Evolutionary conservation across 2,113 vertebrate genomes (phyloP), one percentile per base, ranked within the genome.

Genomic region (Mola mola): DNA sequence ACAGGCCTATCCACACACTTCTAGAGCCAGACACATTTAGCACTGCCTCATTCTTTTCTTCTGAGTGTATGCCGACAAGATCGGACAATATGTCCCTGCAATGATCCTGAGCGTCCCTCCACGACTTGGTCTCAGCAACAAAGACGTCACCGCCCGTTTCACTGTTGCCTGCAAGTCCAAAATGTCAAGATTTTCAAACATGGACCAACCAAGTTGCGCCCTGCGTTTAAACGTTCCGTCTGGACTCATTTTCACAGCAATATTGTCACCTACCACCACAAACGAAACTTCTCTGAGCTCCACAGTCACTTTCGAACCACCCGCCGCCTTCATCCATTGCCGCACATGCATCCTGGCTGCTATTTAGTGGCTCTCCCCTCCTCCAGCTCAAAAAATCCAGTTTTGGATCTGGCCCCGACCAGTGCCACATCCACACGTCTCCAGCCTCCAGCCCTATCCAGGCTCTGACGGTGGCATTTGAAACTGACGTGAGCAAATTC

Each of bases 371-470:
- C 19, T 79, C 29, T 62, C 64, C 66, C 8, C 3, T 1, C 11
- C 11, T 72, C 88, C 86, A 91, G 57, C 89, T 89, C 0, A 56
- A 52, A 77, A 71, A 91, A 46, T 44, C 31, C 6, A 73, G 12
- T n/a, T 33, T n/a, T n/a, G 70, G 44, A 53, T 67, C 47, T 33
- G 75, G 40, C 47, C 25, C 9, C 8, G 87, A 76, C 87, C 89
- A 91, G 33, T 86, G 75, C 90, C 89, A 92, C 24, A 1, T 68
- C 48, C 29, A 25, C 2, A 24, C 49, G 4, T 46, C 17, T 62
- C 66, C 68, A 19, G 16, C 21, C 81, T 85, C 68, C 55, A 92
- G 83, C 49, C 90, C 89, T 67, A 90, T 88, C 84, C 87, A 92
- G 20, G 78, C 62, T 28, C 33, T 71, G 4, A 0, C 0, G 6